A percentile compares a stretch with the other conserved stretches of the same genome.
Evolutionary conservation across 2,797 vertebrate species (phyloP).

Genomic region (Gorsachius magnificus): DNA sequence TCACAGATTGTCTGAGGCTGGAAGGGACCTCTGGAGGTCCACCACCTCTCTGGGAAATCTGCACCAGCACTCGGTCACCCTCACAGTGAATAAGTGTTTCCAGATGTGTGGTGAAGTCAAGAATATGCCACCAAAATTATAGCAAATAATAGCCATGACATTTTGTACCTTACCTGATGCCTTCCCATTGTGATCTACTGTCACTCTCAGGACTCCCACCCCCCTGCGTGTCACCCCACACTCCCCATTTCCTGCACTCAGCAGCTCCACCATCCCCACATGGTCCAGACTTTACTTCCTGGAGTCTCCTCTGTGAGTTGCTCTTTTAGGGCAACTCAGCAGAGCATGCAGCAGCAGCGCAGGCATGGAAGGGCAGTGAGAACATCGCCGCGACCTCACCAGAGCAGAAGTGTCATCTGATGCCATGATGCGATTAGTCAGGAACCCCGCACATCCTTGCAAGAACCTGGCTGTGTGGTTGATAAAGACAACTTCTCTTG

Average conservation of each 20-base stretch:
- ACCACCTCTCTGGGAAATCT: not conserved
- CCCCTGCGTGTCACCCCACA: not conserved
- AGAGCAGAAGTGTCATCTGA: not conserved
- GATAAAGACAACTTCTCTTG: not conserved
- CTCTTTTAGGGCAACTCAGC: not conserved
- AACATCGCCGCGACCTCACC: not conserved
- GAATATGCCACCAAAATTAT: not conserved
- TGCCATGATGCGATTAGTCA: not conserved
- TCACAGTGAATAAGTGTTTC: not conserved
- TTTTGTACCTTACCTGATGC: not conserved
- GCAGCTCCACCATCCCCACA: not conserved
- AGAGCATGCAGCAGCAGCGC: not conserved
- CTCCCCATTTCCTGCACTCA: not conserved
- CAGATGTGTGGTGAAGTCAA: not conserved
- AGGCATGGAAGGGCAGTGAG: not conserved
- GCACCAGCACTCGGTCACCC: not conserved
- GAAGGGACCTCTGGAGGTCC: not conserved
- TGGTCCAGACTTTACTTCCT: not conserved
- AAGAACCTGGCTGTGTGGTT: not conserved
- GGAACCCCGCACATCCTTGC: not conserved
- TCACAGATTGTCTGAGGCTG: not conserved
- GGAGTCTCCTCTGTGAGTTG: rapidly evolving
- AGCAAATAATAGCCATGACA: not conserved
- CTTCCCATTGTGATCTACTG: not conserved
- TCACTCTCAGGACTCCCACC: not conserved